Conservation (phyloP, 1,140 invertebrate species). For the Drosophila miranda region DNA sequence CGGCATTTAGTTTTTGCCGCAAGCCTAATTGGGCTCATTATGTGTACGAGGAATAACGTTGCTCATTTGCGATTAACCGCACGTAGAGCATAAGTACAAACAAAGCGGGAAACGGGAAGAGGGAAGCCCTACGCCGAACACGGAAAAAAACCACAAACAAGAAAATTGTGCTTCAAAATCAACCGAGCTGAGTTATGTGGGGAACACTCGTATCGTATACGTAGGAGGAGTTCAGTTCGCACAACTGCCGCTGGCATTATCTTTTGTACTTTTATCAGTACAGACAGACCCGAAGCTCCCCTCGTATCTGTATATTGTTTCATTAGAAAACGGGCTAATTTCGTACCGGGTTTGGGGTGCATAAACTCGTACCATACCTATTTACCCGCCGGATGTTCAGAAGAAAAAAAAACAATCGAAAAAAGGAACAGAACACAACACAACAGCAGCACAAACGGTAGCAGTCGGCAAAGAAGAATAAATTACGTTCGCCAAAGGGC, state of each 20-base stretch:
- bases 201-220: not conserved
- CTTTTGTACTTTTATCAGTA: conserved; percentile 63
- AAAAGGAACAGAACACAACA: not conserved
- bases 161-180: conserved; percentile 36
- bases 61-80: conserved; percentile 75
- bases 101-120: conserved; percentile 11
- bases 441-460: not conserved
- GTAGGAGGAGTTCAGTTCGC: conserved; percentile 6
- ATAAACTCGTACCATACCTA: conserved; percentile 12
- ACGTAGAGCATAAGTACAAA: conserved; percentile 67
- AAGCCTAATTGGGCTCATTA: conserved; percentile 73
- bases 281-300: conserved; percentile 39
- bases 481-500: conserved; percentile 50
- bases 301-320: conserved; percentile 51
- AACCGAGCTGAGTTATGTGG: conserved; percentile 36
- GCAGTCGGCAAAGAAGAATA: conserved; percentile 23
- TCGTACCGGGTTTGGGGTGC: conserved; percentile 16
- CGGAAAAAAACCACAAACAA: conserved; percentile 15
- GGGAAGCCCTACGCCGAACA: conserved; percentile 10
- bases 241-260: conserved; percentile 54
- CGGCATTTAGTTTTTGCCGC: conserved; percentile 73
- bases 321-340: conserved; percentile 61
- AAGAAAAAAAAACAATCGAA: conserved; percentile 11
- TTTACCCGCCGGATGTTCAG: conserved; percentile 34
- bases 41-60: conserved; percentile 50